Evolutionary conservation across 1,140 invertebrate genomes (phyloP).

Genomic region (Achroia grisella): DNA sequence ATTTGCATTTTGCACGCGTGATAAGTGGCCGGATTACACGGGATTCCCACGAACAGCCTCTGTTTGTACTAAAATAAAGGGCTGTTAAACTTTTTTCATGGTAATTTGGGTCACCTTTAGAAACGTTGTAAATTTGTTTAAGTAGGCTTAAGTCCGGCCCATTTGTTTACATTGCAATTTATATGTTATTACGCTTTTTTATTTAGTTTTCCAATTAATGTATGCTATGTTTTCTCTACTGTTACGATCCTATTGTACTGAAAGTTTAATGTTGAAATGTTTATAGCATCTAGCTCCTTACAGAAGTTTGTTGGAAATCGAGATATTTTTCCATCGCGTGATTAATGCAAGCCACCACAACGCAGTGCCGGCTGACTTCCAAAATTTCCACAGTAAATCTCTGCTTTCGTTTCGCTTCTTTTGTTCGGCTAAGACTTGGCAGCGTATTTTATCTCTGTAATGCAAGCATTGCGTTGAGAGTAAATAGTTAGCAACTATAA

Average conservation of each 20-base stretch:
- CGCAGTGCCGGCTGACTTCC: slow-evolving; percentile 63
- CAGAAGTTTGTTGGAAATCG: no score
- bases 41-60: slow-evolving; percentile 67
- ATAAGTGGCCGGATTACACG: slow-evolving; percentile 70
- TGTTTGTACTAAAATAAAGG: slow-evolving; percentile 72
- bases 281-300: no score
- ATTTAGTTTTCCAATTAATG: background rate
- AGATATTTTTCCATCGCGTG: slow-evolving; percentile 34
- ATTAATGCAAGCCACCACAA: slow-evolving; percentile 61
- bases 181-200: background rate
- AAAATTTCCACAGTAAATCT: slow-evolving; percentile 69
- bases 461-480: slow-evolving; percentile 50
- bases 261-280: no score
- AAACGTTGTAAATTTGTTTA: slow-evolving; percentile 68
- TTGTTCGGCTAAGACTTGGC: slow-evolving; percentile 59
- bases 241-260: no score
- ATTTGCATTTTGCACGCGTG: slow-evolving; percentile 74
- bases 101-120: slow-evolving; percentile 70
- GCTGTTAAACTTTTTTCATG: slow-evolving; percentile 72
- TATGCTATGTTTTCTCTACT: no score
- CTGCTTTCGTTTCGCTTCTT: slow-evolving; percentile 61
- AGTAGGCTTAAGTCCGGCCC: slow-evolving; percentile 53
- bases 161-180: slow-evolving; percentile 1
- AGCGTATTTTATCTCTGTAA: slow-evolving; percentile 66
- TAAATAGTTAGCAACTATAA: slow-evolving; percentile 33